Base-by-base conservation (phyloP, 1,140 invertebrate genomes). In the Drosophila persimilis region DNA sequence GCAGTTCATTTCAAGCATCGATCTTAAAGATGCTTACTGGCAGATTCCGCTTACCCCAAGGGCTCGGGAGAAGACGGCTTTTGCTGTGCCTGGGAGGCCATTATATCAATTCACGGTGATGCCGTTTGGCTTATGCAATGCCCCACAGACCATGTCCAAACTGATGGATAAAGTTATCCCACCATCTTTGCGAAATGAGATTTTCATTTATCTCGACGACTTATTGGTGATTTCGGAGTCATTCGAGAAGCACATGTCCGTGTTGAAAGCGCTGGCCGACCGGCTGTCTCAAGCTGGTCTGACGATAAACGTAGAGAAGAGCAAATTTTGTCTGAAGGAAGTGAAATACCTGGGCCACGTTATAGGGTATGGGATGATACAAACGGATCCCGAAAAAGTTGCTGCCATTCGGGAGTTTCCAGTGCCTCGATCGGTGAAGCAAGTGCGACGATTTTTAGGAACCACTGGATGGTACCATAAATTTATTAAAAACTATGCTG, bases 31-130 rank as follows among this genome's bases (percentile, higher is more conserved):
- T 47, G 44, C 29, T 11, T 52, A 52, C 13, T 39, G 29, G 55
- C 45, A 35, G 39, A 53, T 53, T 35, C 26, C 51, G 6, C 35
- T n/a, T 15, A 24, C 15, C 26, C 6, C 26, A 20, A 6, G 13
- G 3, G 8, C 43, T 13, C 13, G 45, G 11, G 44, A 58, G 6
- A 47, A 58, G 46, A 57, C 55, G 1, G 55, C 55, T 8, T 58
- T 48, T 24, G 46, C 54, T 0, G 50, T 48, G 31, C 31, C 61
- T 5, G 52, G 44, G 0, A 24, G 59, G 15, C 59, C 24, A 1
- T n/a, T 62, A 4, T 52, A 66, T 9, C 31, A 59, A n/a, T 59
- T 50, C 8, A 59, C 20, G 3, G 55, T 66, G 22, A 66, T 59
- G 63, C 55, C 44, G 0, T 50, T 56, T 50, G 61, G 52, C 3